Base-by-base conservation (phyloP, 2,888 invertebrate species). In the Boloria selene region DNA sequence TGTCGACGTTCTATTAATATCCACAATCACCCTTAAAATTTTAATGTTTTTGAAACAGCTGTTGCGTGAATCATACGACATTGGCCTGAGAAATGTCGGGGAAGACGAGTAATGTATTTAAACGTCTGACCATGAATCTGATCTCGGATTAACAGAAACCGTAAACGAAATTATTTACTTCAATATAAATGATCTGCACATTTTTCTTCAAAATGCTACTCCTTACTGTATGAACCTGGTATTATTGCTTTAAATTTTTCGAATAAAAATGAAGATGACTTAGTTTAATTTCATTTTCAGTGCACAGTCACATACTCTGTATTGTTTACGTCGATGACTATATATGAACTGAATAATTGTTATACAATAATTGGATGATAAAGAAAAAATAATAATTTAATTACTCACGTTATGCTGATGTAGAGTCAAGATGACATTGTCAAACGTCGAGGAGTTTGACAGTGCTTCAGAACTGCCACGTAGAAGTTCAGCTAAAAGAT, bases 391-490 rank as follows among this genome's bases (percentile, higher is more conserved):
- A 59, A 50, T 16, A 74, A 75, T 72, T 77, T 26, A 13, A 18
- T 73, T 86, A 92, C 93, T 93, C 70, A 93, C 92, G 74, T 92
- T 93, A 75, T 92, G 90, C 74, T 92, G 90, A 72, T 92, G 92
- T 59, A 92, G 88, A 47, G 90, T 90, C 70, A 93, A 79, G 66
- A 92, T 87, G 65, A 92, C 92, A 83, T 91, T 92, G 86, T 92
- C 92, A 80, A 93, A 90, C 68, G 88, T 83, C 14, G 89, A 84
- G 5, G 94, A 93, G 69, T 94, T 93, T 16, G 95, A 94, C 64
- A 96, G 89, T 72, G 96, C 95, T 82, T 97, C 97, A 50, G 96
- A 96, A 77, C 96, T 96, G 64, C 96, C 96, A 72, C 95, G 93
- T 55, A 97, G 93, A 69, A 97, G 88, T 82, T 96, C 96, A 53